These are phyloP conservation scores for Ooceraea biroi DNA, from an alignment of 1,140 invertebrate species.

Conservation along the genomic window DNA sequence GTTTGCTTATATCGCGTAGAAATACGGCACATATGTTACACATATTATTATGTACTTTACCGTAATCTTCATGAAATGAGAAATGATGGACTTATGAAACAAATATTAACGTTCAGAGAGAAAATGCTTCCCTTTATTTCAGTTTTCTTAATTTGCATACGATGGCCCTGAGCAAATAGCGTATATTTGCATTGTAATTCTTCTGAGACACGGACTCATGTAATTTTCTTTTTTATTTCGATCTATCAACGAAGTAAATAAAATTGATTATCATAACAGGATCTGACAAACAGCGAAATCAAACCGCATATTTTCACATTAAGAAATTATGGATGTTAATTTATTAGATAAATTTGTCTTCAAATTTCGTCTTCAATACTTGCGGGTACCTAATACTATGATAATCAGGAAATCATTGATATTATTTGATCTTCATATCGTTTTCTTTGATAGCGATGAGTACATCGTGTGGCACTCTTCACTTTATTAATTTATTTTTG, in stretches of 20 bases:
- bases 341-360: no score
- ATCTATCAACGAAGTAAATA: neutral
- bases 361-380: no score
- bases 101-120: neutral
- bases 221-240: neutral
- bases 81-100: neutral
- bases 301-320: no score
- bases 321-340: no score
- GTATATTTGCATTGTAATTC: neutral
- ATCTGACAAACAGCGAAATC: no score
- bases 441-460: no score
- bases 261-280: no score
- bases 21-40: neutral
- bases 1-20: neutral
- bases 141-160: neutral
- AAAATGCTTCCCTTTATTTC: neutral
- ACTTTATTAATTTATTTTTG: no score
- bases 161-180: neutral
- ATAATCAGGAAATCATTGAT: no score
- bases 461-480: no score
- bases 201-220: neutral
- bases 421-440: no score
- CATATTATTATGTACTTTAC: neutral
- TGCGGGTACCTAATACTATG: no score
- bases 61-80: conserved; percentile 29